A percentile compares a stretch with the other conserved stretches of the same genome.
Evolutionary conservation across 2,888 invertebrate species (phyloP).

Genomic region (Limnephilus marmoratus): DNA sequence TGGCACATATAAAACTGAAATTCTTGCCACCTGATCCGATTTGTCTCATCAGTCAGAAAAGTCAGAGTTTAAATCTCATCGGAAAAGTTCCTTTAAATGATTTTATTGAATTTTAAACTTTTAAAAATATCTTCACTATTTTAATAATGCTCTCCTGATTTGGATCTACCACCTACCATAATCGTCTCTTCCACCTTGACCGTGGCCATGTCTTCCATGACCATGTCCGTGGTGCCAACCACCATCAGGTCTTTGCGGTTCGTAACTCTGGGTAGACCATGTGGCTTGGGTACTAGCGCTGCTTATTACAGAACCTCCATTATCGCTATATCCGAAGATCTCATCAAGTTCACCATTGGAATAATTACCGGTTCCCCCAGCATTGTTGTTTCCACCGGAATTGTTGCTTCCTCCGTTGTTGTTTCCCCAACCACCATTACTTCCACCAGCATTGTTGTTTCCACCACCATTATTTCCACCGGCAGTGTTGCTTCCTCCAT

Average conservation of each 20-base stretch:
- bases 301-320: neutral
- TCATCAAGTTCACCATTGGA: neutral
- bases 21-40: too few relatives aligned
- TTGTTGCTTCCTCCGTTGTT: neutral
- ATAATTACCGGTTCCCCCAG: neutral
- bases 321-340: neutral
- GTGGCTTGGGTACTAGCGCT: neutral
- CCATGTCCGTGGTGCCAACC: neutral
- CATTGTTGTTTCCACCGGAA: neutral
- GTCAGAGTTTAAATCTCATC: neutral
- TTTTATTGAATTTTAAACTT: neutral
- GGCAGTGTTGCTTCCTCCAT: neutral
- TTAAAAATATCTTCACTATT: neutral
- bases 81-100: neutral
- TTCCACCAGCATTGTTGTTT: neutral
- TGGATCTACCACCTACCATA: neutral
- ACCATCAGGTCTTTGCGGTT: neutral
- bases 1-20: too few relatives aligned
- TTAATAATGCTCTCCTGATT: neutral
- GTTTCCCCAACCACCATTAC: neutral
- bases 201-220: neutral
- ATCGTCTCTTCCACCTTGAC: neutral
- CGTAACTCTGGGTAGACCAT: neutral
- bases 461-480: neutral
- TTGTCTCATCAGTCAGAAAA: too few relatives aligned